Evolutionary conservation across 2,113 vertebrate genomes (phyloP).

Genomic region (Apaloderma vittatum): DNA sequence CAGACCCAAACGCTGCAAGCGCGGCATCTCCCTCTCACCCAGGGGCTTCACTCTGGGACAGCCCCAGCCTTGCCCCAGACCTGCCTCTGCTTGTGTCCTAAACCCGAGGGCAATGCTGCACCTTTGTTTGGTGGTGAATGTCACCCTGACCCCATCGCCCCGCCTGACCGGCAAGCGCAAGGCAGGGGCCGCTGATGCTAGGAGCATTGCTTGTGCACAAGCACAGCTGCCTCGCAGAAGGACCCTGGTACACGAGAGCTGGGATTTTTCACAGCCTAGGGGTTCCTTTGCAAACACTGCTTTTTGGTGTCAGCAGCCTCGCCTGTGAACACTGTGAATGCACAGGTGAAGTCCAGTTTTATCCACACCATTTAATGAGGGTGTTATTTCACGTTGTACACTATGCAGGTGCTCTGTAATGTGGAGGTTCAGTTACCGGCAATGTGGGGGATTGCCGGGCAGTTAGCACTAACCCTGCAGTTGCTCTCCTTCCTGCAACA

Average conservation of each 20-base stretch:
- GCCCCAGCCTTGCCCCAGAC: background rate
- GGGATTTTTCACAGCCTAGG: background rate
- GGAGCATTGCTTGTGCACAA: background rate
- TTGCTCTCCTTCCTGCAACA: background rate
- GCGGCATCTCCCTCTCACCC: background rate
- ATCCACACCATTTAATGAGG: background rate
- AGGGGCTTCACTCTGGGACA: background rate
- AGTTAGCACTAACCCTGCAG: background rate
- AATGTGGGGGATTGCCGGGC: accelerated
- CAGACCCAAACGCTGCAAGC: background rate
- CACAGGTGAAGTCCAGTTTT: background rate
- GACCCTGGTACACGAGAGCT: background rate
- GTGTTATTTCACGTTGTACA: background rate
- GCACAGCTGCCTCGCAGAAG: background rate
- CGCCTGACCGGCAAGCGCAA: background rate
- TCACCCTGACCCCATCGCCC: background rate
- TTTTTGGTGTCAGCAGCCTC: background rate
- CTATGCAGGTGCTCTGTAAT: background rate
- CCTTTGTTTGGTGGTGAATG: background rate
- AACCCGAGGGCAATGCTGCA: accelerated
- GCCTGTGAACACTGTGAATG: too few species aligned
- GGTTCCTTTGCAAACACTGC: background rate
- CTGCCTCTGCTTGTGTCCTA: background rate
- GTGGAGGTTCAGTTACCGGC: background rate
- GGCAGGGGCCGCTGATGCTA: background rate